Conservation (phyloP, 2,888 invertebrate genomes). For the Epinotia nisella region DNA sequence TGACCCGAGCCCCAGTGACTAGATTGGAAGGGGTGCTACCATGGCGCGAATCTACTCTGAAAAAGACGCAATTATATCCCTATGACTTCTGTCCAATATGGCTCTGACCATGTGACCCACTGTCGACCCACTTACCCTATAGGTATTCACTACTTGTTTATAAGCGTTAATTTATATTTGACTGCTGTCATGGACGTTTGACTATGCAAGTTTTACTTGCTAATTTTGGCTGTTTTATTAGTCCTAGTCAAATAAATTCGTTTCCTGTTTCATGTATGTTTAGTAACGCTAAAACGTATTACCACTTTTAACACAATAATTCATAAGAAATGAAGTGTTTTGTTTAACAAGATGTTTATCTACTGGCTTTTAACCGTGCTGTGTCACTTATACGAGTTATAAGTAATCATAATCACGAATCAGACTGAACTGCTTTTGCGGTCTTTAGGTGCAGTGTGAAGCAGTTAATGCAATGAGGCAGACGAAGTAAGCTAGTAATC, state of each 20-base stretch:
- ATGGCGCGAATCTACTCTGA: too few species aligned
- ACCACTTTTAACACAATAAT: neutral
- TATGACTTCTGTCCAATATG: too few species aligned
- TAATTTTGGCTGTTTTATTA: conserved; percentile 28
- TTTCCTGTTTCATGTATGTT: neutral
- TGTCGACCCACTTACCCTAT: too few species aligned
- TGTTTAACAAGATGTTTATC: conserved; percentile 18
- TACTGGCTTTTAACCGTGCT: conserved; percentile 14
- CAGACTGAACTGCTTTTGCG: too few species aligned
- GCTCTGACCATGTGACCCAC: too few species aligned
- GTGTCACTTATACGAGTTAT: neutral
- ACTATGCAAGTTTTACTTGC: conserved; percentile 18
- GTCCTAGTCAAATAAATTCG: conserved; percentile 26
- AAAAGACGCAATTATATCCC: too few species aligned
- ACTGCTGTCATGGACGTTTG: neutral
- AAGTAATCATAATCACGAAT: neutral
- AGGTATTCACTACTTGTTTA: conserved; percentile 3
- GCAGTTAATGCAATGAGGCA: neutral
- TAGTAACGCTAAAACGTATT: neutral
- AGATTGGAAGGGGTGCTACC: too few species aligned
- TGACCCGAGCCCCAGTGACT: too few species aligned
- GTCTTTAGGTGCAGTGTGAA: neutral
- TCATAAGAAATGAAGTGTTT: neutral
- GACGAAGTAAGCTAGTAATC: too few species aligned
- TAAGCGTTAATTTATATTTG: conserved; percentile 13